A percentile compares a stretch with the other conserved stretches of the same genome.
Conservation (phyloP, 2,888 invertebrate genomes). For the Brachyopa scutellaris region DNA sequence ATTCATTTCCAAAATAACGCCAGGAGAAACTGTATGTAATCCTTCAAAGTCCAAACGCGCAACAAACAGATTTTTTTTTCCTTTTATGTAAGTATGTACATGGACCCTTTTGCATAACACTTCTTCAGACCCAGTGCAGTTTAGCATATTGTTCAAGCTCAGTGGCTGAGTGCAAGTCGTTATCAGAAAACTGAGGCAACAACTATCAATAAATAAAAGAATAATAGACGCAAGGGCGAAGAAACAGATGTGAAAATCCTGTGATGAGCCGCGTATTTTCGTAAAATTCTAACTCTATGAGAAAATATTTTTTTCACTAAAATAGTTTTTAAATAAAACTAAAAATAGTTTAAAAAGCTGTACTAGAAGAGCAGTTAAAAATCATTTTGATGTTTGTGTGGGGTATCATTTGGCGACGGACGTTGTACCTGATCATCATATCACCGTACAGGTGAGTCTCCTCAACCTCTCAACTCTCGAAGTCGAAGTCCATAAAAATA, state of each 20-base stretch:
- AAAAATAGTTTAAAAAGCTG: conserved; percentile 15
- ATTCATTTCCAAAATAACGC: neutral
- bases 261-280: conserved; percentile 25
- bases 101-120: too few relatives aligned
- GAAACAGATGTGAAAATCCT: conserved; percentile 19
- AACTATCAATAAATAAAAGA: conserved; percentile 16
- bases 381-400: neutral
- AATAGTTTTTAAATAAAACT: neutral
- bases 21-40: conserved; percentile 25
- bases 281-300: neutral
- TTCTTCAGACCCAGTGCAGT: too few relatives aligned
- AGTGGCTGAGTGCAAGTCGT: neutral
- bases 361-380: conserved; percentile 16
- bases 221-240: too few relatives aligned
- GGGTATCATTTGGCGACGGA: neutral
- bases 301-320: conserved; percentile 3
- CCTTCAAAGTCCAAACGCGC: neutral
- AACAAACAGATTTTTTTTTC: neutral
- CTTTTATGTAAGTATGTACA: too few relatives aligned
- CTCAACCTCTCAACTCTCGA: too few relatives aligned
- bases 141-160: too few relatives aligned
- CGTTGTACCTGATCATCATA: neutral
- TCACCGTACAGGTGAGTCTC: conserved; percentile 11
- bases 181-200: neutral
- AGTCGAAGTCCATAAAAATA: neutral